Percentiles rank a stretch among this genome's conserved stretches.
phyloP scores from a whole-genome alignment of 2,113 vertebrate species.

The Pituophis catenifer region DNA sequence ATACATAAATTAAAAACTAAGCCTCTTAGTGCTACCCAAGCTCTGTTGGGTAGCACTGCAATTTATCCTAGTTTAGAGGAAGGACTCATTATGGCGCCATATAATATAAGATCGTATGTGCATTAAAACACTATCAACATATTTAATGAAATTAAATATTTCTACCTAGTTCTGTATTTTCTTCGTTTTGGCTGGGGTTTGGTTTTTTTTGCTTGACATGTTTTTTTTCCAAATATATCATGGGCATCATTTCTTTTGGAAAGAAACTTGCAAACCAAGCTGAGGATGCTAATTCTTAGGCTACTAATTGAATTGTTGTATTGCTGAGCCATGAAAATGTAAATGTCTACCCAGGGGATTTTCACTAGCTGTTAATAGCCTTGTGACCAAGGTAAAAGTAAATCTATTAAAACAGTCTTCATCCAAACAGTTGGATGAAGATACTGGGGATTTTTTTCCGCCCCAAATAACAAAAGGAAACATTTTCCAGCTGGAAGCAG shows the following conservation, averaged over 20 bases:
- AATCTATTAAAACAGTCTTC: constrained; percentile 21
- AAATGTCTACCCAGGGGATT: constrained; percentile 41
- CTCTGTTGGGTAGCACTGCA: not conserved
- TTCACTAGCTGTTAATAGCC: constrained; percentile 21
- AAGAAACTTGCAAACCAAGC: constrained; percentile 35
- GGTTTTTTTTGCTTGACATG: not conserved
- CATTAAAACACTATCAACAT: not conserved
- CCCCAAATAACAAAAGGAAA: not conserved
- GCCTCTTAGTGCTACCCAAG: too few relatives aligned
- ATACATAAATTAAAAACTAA: not conserved
- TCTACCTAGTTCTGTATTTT: not conserved
- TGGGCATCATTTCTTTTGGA: not conserved
- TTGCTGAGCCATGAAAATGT: constrained; percentile 25
- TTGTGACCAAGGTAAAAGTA: constrained; percentile 34
- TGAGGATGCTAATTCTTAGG: constrained; percentile 24
- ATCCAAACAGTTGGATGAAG: constrained; percentile 19
- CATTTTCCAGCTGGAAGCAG: not conserved
- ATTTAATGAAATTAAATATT: not conserved
- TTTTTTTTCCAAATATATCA: not conserved
- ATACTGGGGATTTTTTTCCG: not conserved
- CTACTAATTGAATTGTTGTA: constrained; percentile 26
- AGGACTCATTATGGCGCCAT: not conserved
- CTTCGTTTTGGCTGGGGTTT: too few relatives aligned
- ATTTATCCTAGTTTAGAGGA: not conserved
- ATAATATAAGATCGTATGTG: not conserved